Percentiles rank a stretch among this genome's conserved stretches.
phyloP scores from a whole-genome alignment of 2,113 vertebrate genomes.

The Sapayoa aenigma region DNA sequence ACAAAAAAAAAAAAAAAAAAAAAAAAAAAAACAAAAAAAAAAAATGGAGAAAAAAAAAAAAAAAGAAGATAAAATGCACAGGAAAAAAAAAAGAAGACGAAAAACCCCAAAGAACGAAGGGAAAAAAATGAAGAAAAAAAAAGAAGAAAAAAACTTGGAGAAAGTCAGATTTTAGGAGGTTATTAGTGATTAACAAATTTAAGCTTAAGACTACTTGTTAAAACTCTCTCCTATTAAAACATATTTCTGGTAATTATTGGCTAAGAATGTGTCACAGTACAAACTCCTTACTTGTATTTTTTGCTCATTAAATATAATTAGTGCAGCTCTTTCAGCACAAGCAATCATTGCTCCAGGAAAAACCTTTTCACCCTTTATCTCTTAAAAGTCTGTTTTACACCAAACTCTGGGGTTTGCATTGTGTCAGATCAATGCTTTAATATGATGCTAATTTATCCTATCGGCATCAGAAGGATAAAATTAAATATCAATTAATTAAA shows the following conservation, averaged over 20 bases:
- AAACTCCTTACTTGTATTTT: background rate
- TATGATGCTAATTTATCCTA: background rate
- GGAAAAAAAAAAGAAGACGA: background rate
- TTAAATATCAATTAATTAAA: background rate
- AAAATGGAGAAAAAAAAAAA: background rate
- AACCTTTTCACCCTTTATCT: background rate
- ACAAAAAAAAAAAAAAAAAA: background rate
- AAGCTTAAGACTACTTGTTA: background rate
- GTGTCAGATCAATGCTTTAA: rapidly evolving
- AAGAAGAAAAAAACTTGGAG: background rate
- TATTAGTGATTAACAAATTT: background rate
- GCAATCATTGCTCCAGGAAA: background rate
- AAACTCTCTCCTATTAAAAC: background rate
- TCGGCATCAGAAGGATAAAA: background rate
- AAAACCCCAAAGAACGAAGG: no score
- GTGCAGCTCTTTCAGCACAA: background rate
- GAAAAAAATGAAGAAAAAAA: background rate
- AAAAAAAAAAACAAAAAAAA: background rate
- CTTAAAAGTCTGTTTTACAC: background rate
- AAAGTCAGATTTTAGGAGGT: background rate
- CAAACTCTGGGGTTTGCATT: background rate
- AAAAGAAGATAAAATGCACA: no score
- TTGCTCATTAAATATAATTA: slow-evolving; percentile 18
- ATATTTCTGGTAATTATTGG: background rate
- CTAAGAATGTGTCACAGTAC: background rate